These are phyloP conservation scores for Araneus ventricosus DNA, from an alignment of 1,140 invertebrate species.

Conservation along the genomic window DNA sequence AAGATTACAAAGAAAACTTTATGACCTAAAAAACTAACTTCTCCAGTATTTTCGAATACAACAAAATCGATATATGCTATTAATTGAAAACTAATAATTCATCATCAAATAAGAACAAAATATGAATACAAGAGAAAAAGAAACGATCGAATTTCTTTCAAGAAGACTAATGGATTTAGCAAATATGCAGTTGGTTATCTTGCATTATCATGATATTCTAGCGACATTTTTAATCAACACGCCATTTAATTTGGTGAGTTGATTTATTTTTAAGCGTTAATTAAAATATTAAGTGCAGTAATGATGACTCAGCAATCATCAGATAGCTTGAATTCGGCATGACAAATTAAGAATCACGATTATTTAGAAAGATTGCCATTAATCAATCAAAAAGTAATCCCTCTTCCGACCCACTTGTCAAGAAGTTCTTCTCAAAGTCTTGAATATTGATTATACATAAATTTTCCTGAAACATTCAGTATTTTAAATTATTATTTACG, in stretches of 20 bases:
- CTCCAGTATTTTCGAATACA: too few relatives aligned
- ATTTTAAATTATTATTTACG: too few relatives aligned
- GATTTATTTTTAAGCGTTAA: slow-evolving; percentile 16
- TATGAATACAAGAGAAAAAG: too few relatives aligned
- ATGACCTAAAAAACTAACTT: too few relatives aligned
- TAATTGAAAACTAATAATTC: too few relatives aligned
- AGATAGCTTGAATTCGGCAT: neutral
- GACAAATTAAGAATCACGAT: neutral
- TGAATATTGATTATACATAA: neutral
- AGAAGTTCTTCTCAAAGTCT: neutral
- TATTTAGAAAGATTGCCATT: neutral
- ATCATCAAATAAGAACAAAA: too few relatives aligned
- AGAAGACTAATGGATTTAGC: neutral
- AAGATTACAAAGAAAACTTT: too few relatives aligned
- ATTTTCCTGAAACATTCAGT: neutral
- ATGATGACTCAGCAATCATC: neutral
- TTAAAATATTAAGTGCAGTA: neutral
- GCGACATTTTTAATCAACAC: neutral
- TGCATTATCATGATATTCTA: neutral
- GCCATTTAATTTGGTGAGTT: neutral
- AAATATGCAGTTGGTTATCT: neutral
- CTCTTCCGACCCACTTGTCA: neutral
- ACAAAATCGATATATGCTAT: too few relatives aligned
- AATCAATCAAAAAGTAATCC: neutral
- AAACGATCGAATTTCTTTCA: too few relatives aligned